These are phyloP conservation scores for Plotosus lineatus DNA, from an alignment of 2,113 vertebrate species.

Conservation along the genomic window DNA sequence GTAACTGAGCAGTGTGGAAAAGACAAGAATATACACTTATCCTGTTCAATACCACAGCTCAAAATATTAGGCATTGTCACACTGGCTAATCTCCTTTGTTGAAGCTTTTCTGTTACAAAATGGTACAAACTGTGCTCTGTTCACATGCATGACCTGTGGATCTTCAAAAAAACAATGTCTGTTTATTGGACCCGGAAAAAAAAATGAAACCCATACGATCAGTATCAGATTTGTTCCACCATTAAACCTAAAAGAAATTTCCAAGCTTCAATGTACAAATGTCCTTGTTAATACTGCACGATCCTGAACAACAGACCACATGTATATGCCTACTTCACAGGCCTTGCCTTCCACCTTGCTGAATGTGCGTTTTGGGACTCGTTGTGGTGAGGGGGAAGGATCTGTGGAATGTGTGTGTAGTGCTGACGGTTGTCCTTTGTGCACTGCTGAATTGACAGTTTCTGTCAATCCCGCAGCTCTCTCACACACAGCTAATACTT, in stretches of 20 bases:
- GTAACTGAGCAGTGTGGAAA: neutral
- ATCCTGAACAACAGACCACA: neutral
- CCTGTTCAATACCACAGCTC: neutral
- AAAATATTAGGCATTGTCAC: neutral
- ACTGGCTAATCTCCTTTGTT: neutral
- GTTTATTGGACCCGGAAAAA: too few relatives aligned
- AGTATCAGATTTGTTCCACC: neutral
- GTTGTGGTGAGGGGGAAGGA: constrained; percentile 61
- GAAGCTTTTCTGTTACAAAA: neutral
- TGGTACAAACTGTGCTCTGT: neutral
- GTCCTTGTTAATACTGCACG: neutral
- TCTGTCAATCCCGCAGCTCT: constrained; percentile 14
- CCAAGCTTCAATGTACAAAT: neutral
- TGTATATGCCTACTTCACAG: neutral
- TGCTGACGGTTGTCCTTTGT: constrained; percentile 66
- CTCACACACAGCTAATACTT: constrained; percentile 26
- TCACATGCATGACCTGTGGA: neutral
- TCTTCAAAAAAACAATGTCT: neutral
- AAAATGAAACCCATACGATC: neutral
- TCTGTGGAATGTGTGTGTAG: constrained; percentile 62
- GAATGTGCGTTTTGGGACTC: constrained; percentile 13
- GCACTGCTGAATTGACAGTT: constrained; percentile 52
- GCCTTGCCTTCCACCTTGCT: neutral
- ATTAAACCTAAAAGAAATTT: neutral
- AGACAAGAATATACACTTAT: neutral